phyloP scores from a whole-genome alignment of 2,888 invertebrate genomes.

The Blera fallax region DNA sequence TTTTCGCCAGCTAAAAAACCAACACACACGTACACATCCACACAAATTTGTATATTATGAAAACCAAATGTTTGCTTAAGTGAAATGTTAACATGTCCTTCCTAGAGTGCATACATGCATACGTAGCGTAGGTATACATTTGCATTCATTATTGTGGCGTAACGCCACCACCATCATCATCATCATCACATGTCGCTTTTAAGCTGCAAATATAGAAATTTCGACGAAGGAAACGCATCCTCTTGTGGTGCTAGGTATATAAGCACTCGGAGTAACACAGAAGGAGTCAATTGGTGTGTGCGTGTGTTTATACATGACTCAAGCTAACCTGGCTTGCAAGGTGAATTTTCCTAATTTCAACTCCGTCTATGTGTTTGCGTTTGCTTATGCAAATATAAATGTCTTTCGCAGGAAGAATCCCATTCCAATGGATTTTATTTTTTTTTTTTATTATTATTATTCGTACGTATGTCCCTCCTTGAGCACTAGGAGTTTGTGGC shows the following conservation, averaged over 20 bases:
- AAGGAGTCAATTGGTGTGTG: constrained; percentile 17
- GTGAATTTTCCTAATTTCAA: constrained; percentile 41
- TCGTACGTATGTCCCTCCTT: not conserved
- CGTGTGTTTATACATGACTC: not conserved
- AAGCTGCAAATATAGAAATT: constrained; percentile 43
- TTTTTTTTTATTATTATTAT: not conserved
- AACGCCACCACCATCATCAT: constrained; percentile 11
- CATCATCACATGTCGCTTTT: constrained; percentile 7
- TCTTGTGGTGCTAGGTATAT: constrained; percentile 33
- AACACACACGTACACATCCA: not conserved
- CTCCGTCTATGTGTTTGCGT: constrained; percentile 8
- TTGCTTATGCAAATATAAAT: constrained; percentile 60
- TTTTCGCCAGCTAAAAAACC: constrained; percentile 22
- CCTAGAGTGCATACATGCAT: not conserved
- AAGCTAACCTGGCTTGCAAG: not conserved
- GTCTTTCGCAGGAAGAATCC: constrained; percentile 51
- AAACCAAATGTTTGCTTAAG: constrained; percentile 56
- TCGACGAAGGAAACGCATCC: constrained; percentile 25
- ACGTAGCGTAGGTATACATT: not conserved
- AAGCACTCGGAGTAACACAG: constrained; percentile 23
- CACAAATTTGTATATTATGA: not conserved
- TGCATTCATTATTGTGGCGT: constrained; percentile 2
- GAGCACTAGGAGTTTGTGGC: constrained; percentile 38
- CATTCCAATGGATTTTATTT: not conserved
- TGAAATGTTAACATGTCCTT: constrained; percentile 63